Evolutionary conservation across 1,140 invertebrate species (phyloP).

Genomic region (Meloidogyne chitwoodi): DNA sequence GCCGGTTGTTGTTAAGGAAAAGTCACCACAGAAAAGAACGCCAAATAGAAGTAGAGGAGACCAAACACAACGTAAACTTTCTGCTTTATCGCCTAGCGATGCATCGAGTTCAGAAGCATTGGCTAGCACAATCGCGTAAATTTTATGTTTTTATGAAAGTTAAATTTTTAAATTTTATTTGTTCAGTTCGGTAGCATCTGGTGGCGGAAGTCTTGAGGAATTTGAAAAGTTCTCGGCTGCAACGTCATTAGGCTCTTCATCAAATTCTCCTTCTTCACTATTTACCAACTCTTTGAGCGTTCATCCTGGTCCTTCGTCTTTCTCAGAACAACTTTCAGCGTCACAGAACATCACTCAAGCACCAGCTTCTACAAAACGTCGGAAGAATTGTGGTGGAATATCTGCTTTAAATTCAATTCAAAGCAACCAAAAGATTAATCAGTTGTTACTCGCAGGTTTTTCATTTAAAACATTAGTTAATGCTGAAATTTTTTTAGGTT

Average conservation of each 20-base stretch:
- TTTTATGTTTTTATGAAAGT: background rate
- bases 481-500: background rate
- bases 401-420: background rate
- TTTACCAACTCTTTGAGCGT: background rate
- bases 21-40: background rate
- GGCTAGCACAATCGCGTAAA: conserved; percentile 22
- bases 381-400: conserved; percentile 3
- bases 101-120: conserved; percentile 4
- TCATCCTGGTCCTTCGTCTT: conserved; percentile 3
- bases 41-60: background rate
- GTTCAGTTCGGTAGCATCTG: conserved; percentile 13
- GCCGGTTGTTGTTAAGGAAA: background rate
- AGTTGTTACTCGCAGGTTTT: background rate
- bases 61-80: background rate
- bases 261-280: background rate
- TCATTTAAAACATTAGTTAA: background rate
- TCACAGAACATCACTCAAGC: background rate
- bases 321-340: background rate
- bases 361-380: background rate
- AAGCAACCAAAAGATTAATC: background rate
- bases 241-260: background rate
- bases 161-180: background rate
- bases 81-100: background rate
- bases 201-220: conserved; percentile 8
- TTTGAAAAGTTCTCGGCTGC: conserved; percentile 1